A percentile compares a stretch with the other conserved stretches of the same genome.
Conservation (phyloP, 2,888 invertebrate genomes). For the Nymphalis c-album region DNA sequence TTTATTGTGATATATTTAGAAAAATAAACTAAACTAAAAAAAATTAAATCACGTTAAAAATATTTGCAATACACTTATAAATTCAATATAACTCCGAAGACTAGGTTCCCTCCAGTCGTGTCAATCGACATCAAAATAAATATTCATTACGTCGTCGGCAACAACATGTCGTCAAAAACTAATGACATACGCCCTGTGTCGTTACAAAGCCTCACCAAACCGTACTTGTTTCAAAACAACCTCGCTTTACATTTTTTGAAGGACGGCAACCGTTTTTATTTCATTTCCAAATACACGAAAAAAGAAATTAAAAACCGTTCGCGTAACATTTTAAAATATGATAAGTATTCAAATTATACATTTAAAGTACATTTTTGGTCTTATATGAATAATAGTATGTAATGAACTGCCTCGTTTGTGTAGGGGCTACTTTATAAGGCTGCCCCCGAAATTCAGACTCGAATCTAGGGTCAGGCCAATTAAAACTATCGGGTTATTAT, state of each 20-base stretch:
- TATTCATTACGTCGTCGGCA: conserved; percentile 34
- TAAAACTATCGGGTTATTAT: too few relatives aligned
- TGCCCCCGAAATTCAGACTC: too few relatives aligned
- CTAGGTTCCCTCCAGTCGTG: conserved; percentile 24
- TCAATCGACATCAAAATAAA: conserved; percentile 37
- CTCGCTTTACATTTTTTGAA: conserved; percentile 32
- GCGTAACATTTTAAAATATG: not conserved
- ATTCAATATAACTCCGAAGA: conserved; percentile 15
- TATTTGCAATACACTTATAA: not conserved
- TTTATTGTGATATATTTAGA: too few relatives aligned
- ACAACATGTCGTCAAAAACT: conserved; percentile 36
- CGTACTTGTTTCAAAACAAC: conserved; percentile 28
- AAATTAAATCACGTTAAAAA: not conserved
- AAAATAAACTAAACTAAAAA: too few relatives aligned
- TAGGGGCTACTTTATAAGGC: too few relatives aligned
- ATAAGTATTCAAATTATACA: too few relatives aligned
- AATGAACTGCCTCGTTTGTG: too few relatives aligned
- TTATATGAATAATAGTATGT: too few relatives aligned
- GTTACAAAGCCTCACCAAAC: conserved; percentile 29
- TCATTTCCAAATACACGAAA: conserved; percentile 5
- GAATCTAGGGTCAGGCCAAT: too few relatives aligned
- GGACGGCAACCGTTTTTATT: conserved; percentile 11
- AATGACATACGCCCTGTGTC: conserved; percentile 34
- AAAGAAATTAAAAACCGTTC: not conserved
- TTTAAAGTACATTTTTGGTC: too few relatives aligned